These are phyloP conservation scores for Ctenopoma kingsleyae DNA, from an alignment of 2,797 vertebrate species.

Conservation along the genomic window DNA sequence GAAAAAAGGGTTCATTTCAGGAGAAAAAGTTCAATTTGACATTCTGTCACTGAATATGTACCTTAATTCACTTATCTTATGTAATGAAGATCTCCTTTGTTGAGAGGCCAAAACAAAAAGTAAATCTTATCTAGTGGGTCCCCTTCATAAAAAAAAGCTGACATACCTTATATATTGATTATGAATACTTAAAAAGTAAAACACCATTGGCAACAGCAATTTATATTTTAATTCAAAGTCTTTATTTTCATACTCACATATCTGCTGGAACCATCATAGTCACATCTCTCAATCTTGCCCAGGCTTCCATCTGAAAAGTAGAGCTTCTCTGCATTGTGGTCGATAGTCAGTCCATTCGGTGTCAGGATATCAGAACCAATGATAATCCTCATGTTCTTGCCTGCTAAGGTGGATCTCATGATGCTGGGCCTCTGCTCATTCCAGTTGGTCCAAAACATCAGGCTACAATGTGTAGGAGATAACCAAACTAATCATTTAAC, in stretches of 20 bases:
- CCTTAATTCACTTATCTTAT: constrained; percentile 21
- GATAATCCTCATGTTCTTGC: constrained; percentile 93
- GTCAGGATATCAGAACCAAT: constrained; percentile 94
- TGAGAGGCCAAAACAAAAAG: constrained; percentile 7
- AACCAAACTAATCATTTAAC: constrained; percentile 6
- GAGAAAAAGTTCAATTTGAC: constrained; percentile 35
- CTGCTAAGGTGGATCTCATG: constrained; percentile 93
- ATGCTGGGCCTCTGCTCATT: constrained; percentile 97
- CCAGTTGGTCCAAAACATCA: constrained; percentile 99
- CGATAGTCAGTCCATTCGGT: constrained; percentile 96
- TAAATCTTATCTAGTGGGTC: not conserved
- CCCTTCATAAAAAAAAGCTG: not conserved
- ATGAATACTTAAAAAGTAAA: not conserved
- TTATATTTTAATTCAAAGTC: not conserved
- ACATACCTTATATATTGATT: no score
- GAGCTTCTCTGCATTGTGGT: constrained; percentile 95
- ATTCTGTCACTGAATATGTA: constrained; percentile 19
- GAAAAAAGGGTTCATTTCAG: constrained; percentile 33
- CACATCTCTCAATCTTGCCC: constrained; percentile 96
- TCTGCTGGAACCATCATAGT: constrained; percentile 96
- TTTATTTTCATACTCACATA: constrained; percentile 87
- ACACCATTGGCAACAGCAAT: not conserved
- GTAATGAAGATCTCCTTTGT: constrained; percentile 18
- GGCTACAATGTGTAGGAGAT: constrained; percentile 73
- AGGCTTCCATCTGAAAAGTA: constrained; percentile 98